phyloP scores from a whole-genome alignment of 2,797 vertebrate genomes.

The Catamblyrhynchus diadema region DNA sequence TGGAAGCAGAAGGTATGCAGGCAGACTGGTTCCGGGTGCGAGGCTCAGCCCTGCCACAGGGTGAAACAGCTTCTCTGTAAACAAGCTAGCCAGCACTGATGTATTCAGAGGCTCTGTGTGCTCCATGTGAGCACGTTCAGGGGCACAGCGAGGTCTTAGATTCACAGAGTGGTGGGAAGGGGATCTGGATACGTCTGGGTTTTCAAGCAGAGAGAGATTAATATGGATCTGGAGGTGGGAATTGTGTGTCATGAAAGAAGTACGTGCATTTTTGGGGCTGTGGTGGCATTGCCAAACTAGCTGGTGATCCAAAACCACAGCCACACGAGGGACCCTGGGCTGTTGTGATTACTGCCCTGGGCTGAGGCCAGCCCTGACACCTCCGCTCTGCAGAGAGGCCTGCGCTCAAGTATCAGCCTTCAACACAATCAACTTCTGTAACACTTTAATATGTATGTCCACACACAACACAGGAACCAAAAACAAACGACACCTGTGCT shows the following conservation, averaged over 20 bases:
- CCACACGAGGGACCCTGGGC: not conserved
- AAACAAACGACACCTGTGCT: not conserved
- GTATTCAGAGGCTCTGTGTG: not conserved
- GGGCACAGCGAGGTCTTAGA: not conserved
- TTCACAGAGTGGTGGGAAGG: not conserved
- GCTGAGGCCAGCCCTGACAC: not conserved
- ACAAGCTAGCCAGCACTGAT: not conserved
- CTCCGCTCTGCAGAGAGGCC: not conserved
- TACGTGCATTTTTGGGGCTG: not conserved
- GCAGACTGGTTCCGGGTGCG: not conserved
- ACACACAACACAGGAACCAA: not conserved
- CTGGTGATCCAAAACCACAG: not conserved
- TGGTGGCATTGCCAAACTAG: not conserved
- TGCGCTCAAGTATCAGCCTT: not conserved
- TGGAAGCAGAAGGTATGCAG: not conserved
- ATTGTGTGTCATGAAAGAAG: not conserved
- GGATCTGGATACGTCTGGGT: not conserved
- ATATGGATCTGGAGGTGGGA: not conserved
- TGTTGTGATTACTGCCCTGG: not conserved
- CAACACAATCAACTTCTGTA: not conserved
- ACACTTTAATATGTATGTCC: slow-evolving; percentile 33
- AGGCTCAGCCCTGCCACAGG: not conserved
- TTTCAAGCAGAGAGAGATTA: not conserved
- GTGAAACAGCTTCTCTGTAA: not conserved
- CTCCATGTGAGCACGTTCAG: not conserved